Conservation (phyloP, 2,113 vertebrate genomes). For the Gasterosteus aculeatus region DNA sequence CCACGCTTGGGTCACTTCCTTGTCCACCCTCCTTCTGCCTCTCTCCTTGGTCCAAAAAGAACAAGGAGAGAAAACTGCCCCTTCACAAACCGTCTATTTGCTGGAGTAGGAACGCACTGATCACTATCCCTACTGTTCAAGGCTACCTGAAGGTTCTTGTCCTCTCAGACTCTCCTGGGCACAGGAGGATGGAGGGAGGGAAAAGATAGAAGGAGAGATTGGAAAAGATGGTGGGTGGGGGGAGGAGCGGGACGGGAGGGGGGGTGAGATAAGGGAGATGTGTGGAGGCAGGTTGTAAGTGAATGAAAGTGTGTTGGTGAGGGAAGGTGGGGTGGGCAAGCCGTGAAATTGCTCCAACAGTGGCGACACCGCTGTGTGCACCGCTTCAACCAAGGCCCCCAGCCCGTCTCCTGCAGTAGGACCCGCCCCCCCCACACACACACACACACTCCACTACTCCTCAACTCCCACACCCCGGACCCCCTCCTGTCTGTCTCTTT, state of each 20-base stretch:
- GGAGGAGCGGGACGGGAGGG: constrained; percentile 17
- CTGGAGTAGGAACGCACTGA: constrained; percentile 50
- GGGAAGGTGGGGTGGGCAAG: constrained; percentile 77
- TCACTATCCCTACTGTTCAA: constrained; percentile 70
- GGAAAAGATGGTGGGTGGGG: constrained; percentile 36
- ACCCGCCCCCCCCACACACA: constrained; percentile 2
- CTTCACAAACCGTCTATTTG: constrained; percentile 60
- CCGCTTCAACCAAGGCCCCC: constrained; percentile 75
- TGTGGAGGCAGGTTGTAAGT: constrained; percentile 64
- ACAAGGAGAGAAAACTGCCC: constrained; percentile 35
- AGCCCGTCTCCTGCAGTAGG: constrained; percentile 72
- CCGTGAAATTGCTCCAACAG: constrained; percentile 87
- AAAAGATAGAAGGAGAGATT: constrained; percentile 28
- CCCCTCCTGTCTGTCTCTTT: constrained; percentile 62
- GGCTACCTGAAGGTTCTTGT: constrained; percentile 69
- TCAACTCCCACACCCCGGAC: constrained; percentile 62
- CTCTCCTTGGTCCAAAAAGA: constrained; percentile 32
- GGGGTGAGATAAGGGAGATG: constrained; percentile 60
- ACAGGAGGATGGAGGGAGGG: constrained; percentile 27
- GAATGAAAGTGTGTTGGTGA: constrained; percentile 66
- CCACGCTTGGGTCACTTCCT: constrained; percentile 72
- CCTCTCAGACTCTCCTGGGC: constrained; percentile 53
- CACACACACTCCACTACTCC: constrained; percentile 32
- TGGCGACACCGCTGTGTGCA: constrained; percentile 64
- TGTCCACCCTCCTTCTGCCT: constrained; percentile 40